A percentile compares a stretch with the other conserved stretches of the same genome.
Conservation (phyloP, 2,888 invertebrate genomes). For the Ferrisia virgata region DNA sequence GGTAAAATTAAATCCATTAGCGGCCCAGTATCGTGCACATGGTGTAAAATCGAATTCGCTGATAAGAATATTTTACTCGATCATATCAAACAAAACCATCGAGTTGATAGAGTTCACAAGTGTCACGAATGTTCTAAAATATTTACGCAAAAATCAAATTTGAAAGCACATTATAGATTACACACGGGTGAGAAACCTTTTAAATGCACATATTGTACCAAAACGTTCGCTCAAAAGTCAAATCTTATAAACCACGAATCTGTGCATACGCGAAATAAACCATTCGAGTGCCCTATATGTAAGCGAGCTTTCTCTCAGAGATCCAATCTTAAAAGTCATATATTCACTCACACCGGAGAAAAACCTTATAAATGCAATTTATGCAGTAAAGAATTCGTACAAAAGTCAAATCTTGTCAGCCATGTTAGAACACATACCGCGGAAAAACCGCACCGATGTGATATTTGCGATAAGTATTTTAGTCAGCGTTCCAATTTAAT, state of each 20-base stretch:
- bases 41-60: conserved; percentile 37
- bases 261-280: conserved; percentile 40
- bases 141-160: conserved; percentile 41
- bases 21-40: conserved; percentile 20
- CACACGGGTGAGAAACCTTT: conserved; percentile 44
- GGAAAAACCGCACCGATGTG: conserved; percentile 44
- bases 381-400: conserved; percentile 40
- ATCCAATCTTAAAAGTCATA: conserved; percentile 45
- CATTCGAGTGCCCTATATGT: conserved; percentile 40
- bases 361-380: conserved; percentile 41
- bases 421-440: conserved; percentile 40
- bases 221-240: conserved; percentile 43
- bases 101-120: conserved; percentile 33
- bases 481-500: conserved; percentile 42
- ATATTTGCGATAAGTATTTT: conserved; percentile 43
- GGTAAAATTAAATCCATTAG: not conserved
- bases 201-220: conserved; percentile 39
- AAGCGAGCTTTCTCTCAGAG: conserved; percentile 42
- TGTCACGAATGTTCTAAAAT: conserved; percentile 33
- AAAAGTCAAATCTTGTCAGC: conserved; percentile 41
- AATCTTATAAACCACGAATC: conserved; percentile 40
- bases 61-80: conserved; percentile 29
- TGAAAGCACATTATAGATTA: conserved; percentile 42
- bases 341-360: conserved; percentile 43
- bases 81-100: conserved; percentile 39